Conservation (phyloP, 2,113 vertebrate genomes). For the Pelobates fuscus region DNA sequence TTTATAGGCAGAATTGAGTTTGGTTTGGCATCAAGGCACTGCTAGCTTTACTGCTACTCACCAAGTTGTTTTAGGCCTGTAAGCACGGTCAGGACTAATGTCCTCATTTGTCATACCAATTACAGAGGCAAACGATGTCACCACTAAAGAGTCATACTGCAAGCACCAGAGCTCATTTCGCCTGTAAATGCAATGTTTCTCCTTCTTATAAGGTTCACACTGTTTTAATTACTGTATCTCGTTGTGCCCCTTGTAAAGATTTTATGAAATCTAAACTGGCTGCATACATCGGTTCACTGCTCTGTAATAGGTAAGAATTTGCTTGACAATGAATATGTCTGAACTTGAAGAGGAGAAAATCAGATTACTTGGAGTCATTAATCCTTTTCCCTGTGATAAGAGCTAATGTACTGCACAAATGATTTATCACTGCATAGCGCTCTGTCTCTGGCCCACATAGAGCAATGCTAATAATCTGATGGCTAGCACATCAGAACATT, state of each 20-base stretch:
- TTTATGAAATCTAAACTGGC: conserved; percentile 25
- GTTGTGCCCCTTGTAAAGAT: conserved; percentile 22
- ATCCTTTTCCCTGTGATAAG: background rate
- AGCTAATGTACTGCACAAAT: background rate
- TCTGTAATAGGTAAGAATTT: background rate
- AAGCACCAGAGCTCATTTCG: conserved; percentile 3
- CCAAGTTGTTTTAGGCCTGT: conserved; percentile 8
- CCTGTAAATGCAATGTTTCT: conserved; percentile 17
- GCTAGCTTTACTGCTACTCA: background rate
- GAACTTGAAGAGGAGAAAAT: background rate
- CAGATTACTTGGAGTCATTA: background rate
- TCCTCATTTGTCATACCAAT: conserved; percentile 38
- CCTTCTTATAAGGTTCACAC: conserved; percentile 16
- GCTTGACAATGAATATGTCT: background rate
- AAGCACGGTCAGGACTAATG: conserved; percentile 41
- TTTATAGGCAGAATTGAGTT: no score
- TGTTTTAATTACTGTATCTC: conserved; percentile 13
- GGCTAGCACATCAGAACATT: no score
- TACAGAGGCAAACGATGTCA: conserved; percentile 29
- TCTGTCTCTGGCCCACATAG: no score
- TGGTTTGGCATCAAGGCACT: no score
- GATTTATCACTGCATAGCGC: no score
- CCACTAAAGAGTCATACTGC: conserved; percentile 22
- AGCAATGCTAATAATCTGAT: no score
- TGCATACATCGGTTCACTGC: background rate